phyloP scores from a whole-genome alignment of 2,797 vertebrate species.

The Alectoris magna region DNA sequence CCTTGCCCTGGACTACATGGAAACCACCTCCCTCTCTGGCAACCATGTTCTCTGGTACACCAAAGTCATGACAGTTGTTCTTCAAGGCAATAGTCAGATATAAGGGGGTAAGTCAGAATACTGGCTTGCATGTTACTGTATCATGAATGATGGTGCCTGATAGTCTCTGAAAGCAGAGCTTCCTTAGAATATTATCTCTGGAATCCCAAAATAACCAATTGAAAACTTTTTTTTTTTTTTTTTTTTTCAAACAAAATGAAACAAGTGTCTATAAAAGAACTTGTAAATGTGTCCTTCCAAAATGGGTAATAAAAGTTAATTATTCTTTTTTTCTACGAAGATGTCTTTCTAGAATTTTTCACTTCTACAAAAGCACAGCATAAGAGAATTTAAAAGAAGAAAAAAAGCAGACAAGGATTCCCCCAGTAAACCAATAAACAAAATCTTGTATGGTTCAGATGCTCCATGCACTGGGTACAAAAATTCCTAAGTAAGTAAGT shows the following conservation, averaged over 20 bases:
- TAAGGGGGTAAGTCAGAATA: not conserved
- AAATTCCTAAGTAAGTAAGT: not conserved
- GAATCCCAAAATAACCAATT: not conserved
- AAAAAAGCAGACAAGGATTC: not conserved
- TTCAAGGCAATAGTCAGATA: not conserved
- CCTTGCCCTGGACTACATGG: not conserved
- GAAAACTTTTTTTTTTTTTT: not conserved
- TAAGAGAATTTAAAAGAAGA: not conserved
- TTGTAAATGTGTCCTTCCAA: not conserved
- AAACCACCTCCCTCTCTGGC: not conserved
- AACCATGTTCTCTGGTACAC: not conserved
- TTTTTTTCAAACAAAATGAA: not conserved
- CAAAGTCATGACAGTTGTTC: not conserved
- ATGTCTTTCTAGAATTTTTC: not conserved
- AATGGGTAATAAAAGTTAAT: not conserved
- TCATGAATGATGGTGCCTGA: not conserved
- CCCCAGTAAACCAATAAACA: not conserved
- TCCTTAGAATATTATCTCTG: not conserved
- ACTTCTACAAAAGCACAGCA: not conserved
- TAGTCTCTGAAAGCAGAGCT: not conserved
- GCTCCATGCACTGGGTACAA: not conserved
- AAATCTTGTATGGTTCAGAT: not conserved
- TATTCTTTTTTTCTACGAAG: not conserved
- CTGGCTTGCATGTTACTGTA: not conserved
- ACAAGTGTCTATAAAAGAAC: not conserved